A percentile compares a stretch with the other conserved stretches of the same genome.
Evolutionary conservation across 2,113 vertebrate species (phyloP).

Genomic region (Eptesicus fuscus): DNA sequence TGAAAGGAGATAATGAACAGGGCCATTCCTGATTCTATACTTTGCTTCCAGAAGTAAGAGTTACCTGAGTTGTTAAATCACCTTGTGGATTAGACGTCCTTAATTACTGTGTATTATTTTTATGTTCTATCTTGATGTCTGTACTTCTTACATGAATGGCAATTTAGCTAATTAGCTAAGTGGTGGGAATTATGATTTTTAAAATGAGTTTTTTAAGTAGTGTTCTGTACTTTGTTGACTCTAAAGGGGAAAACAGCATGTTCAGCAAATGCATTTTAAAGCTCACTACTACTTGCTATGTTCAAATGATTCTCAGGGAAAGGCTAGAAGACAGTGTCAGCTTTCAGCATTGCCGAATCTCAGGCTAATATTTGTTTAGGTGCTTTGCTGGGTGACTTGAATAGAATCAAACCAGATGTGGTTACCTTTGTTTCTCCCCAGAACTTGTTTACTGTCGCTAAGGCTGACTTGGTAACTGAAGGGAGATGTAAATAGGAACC

Average conservation of each 20-base stretch:
- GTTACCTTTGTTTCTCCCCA: not conserved
- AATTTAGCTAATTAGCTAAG: conserved; percentile 43
- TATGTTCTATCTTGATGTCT: not conserved
- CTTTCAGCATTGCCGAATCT: not conserved
- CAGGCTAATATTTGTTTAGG: conserved; percentile 10
- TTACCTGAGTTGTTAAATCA: not conserved
- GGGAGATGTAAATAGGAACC: not conserved
- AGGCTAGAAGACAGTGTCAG: not conserved
- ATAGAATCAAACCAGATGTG: not conserved
- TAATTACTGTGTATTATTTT: conserved; percentile 4
- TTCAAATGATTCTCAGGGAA: not conserved
- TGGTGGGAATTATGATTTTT: conserved; percentile 2
- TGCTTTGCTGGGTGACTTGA: not conserved
- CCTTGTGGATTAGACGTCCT: not conserved
- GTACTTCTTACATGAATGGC: not conserved
- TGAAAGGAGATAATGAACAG: not conserved
- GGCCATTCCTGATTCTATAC: not conserved
- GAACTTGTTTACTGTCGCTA: not conserved
- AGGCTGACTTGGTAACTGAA: not conserved
- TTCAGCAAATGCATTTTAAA: not conserved
- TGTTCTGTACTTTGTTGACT: not conserved
- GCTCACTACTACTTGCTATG: not conserved
- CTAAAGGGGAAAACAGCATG: not conserved
- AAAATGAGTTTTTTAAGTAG: conserved; percentile 31
- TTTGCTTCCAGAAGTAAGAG: not conserved